These are phyloP conservation scores for Heliothis virescens DNA, from an alignment of 1,140 invertebrate species.

Conservation along the genomic window DNA sequence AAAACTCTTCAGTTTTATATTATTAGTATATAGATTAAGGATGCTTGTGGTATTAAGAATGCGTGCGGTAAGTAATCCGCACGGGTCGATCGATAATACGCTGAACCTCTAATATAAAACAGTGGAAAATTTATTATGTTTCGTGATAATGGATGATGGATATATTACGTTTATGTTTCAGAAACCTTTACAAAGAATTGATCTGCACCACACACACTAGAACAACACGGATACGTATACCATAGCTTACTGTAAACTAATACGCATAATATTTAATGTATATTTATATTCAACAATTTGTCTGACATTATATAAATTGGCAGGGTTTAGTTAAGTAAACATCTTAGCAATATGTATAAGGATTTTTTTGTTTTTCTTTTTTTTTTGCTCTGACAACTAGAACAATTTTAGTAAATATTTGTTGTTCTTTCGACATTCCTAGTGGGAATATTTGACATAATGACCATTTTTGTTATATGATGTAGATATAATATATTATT, in stretches of 20 bases:
- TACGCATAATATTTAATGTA: not conserved
- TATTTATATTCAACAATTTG: not conserved
- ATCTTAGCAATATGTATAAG: constrained; percentile 1
- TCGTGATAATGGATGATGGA: not conserved
- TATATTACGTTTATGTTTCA: not conserved
- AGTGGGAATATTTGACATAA: constrained; percentile 1
- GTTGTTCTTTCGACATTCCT: constrained; percentile 10
- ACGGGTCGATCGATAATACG: no score
- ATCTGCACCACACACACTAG: not conserved
- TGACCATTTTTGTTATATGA: not conserved
- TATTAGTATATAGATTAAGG: no score
- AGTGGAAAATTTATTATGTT: no score
- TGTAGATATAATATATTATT: not conserved
- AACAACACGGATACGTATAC: not conserved
- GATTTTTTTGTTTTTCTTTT: constrained; percentile 5
- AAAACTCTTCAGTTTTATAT: no score
- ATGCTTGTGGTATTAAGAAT: no score
- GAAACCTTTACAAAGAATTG: not conserved
- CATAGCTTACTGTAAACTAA: no score
- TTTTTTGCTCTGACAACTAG: constrained; percentile 16
- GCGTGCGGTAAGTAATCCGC: no score
- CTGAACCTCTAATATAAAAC: no score
- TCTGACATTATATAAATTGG: constrained; percentile 22
- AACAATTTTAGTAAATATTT: not conserved
- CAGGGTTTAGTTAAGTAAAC: constrained; percentile 31